Conservation (phyloP, 2,888 invertebrate genomes). For the Eurois occulta region DNA sequence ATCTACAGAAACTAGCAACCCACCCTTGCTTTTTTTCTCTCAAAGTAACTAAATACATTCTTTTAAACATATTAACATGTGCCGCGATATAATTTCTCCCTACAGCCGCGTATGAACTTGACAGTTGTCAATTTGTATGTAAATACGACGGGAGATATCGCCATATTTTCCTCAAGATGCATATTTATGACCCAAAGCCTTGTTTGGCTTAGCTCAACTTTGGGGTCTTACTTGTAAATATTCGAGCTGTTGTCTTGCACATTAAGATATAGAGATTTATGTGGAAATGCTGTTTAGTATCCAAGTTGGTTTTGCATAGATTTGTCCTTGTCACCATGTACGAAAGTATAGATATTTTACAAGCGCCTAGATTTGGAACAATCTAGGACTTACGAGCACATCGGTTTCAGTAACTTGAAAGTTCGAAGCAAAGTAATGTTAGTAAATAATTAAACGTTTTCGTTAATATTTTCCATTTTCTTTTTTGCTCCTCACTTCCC, state of each 20-base stretch:
- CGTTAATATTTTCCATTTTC: no score
- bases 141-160: slow-evolving; percentile 19
- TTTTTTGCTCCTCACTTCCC: no score
- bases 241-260: slow-evolving; percentile 9
- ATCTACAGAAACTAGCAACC: background rate
- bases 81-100: background rate
- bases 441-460: background rate
- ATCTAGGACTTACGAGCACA: background rate
- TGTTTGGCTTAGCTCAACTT: slow-evolving; percentile 17
- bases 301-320: background rate
- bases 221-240: slow-evolving; percentile 17
- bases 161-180: slow-evolving; percentile 36
- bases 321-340: no score
- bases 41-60: background rate
- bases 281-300: slow-evolving; percentile 3
- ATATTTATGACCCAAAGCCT: slow-evolving; percentile 40
- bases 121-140: slow-evolving; percentile 52
- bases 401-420: background rate
- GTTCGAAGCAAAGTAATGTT: background rate
- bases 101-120: slow-evolving; percentile 8
- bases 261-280: background rate
- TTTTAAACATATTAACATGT: background rate
- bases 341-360: background rate
- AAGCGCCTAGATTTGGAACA: background rate
- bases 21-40: background rate